phyloP scores from a whole-genome alignment of 2,888 invertebrate species.

The Latrodectus elegans region DNA sequence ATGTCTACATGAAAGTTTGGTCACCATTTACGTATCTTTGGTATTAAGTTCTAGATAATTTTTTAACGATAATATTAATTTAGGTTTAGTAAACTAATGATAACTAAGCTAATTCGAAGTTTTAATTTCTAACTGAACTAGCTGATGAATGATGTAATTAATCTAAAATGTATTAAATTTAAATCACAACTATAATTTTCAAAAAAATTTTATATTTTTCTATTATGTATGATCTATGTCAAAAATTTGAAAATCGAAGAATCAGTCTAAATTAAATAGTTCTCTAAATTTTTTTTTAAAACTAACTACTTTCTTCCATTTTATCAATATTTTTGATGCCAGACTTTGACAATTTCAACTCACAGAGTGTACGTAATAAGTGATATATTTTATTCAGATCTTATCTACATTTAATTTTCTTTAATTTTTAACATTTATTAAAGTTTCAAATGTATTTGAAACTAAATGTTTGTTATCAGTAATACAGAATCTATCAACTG shows the following conservation, averaged over 20 bases:
- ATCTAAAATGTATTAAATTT: conserved; percentile 21
- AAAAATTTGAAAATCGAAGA: conserved; percentile 55
- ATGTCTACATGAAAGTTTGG: conserved; percentile 1
- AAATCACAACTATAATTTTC: conserved; percentile 14
- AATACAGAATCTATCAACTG: no score
- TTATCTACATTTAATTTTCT: conserved; percentile 32
- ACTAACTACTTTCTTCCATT: not conserved
- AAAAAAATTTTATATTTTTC: conserved; percentile 9
- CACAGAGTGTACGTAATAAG: conserved; percentile 55
- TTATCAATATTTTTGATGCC: conserved; percentile 28
- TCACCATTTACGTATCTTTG: not conserved
- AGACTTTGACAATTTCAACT: conserved; percentile 61
- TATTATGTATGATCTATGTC: conserved; percentile 38
- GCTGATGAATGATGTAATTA: not conserved
- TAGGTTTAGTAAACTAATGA: no score
- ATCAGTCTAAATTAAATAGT: conserved; percentile 20
- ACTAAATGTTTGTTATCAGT: no score
- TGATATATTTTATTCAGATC: conserved; percentile 21
- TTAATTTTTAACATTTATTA: no score
- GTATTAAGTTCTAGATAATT: not conserved
- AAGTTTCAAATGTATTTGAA: no score
- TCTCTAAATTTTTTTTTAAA: conserved; percentile 26
- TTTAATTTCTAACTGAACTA: no score
- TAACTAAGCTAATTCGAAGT: no score
- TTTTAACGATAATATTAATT: no score